A percentile compares a stretch with the other conserved stretches of the same genome.
Evolutionary conservation across 2,888 invertebrate species (phyloP).

Genomic region (Erpobdella octoculata): DNA sequence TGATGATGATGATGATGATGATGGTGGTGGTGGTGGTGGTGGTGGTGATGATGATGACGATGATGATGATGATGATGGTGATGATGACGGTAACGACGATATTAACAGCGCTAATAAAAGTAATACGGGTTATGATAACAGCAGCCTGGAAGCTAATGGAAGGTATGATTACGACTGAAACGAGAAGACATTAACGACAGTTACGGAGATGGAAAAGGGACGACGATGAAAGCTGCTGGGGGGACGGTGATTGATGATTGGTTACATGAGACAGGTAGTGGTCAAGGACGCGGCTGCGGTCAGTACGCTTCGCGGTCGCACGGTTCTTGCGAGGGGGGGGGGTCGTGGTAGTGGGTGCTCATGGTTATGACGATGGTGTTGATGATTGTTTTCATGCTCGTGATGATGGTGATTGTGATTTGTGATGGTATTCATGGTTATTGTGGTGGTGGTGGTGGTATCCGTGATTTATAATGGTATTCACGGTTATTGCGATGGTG

Average conservation of each 20-base stretch:
- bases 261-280: too few relatives aligned
- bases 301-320: too few relatives aligned
- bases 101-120: constrained; percentile 33
- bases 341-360: constrained; percentile 25
- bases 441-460: constrained; percentile 28
- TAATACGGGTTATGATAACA: constrained; percentile 28
- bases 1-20: constrained; percentile 17
- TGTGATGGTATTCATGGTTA: constrained; percentile 25
- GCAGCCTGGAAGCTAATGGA: too few relatives aligned
- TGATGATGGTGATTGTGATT: constrained; percentile 29
- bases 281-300: too few relatives aligned
- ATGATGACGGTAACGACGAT: constrained; percentile 33
- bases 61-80: constrained; percentile 30
- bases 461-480: constrained; percentile 28
- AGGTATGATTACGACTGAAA: too few relatives aligned
- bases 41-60: constrained; percentile 18
- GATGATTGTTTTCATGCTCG: constrained; percentile 19
- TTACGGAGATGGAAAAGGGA: too few relatives aligned
- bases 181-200: too few relatives aligned
- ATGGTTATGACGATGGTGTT: constrained; percentile 25
- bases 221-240: constrained; percentile 19
- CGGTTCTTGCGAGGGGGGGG: too few relatives aligned
- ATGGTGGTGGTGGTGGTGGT: constrained; percentile 15
- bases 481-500: constrained; percentile 28
- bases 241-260: too few relatives aligned